Conservation (phyloP, 2,113 vertebrate genomes). For the Perca fluviatilis region DNA sequence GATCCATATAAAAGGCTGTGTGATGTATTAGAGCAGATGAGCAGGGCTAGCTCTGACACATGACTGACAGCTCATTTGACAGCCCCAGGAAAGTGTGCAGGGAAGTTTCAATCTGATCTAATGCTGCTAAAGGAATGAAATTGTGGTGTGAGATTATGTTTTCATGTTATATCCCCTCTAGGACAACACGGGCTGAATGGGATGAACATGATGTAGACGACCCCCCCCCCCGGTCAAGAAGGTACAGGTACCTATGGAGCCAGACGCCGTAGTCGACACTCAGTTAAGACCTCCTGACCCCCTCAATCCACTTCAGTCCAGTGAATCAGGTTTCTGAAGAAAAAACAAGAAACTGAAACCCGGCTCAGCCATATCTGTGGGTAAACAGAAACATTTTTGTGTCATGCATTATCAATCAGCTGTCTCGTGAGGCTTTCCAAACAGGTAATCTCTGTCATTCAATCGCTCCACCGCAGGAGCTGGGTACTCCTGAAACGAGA, state of each 20-base stretch:
- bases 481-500: slow-evolving; percentile 78
- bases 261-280: slow-evolving; percentile 37
- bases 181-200: slow-evolving; percentile 59
- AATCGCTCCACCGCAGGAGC: slow-evolving; percentile 73
- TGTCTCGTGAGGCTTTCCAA: slow-evolving; percentile 72
- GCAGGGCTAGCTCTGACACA: slow-evolving; percentile 74
- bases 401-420: slow-evolving; percentile 78
- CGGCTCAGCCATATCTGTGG: slow-evolving; percentile 59
- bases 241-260: slow-evolving; percentile 25
- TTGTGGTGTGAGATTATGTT: slow-evolving; percentile 79
- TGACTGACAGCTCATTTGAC: slow-evolving; percentile 87
- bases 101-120: slow-evolving; percentile 85
- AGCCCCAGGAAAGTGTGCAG: slow-evolving; percentile 81
- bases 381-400: slow-evolving; percentile 74
- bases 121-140: slow-evolving; percentile 76
- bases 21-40: slow-evolving; percentile 85
- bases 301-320: slow-evolving; percentile 46
- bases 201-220: slow-evolving; percentile 69
- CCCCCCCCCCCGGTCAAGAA: slow-evolving; percentile 17
- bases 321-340: slow-evolving; percentile 63
- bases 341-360: slow-evolving; percentile 61
- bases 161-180: slow-evolving; percentile 70
- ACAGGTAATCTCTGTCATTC: slow-evolving; percentile 79
- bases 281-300: slow-evolving; percentile 55
- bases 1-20: slow-evolving; percentile 81